phyloP scores from a whole-genome alignment of 2,113 vertebrate species.

The Ammodytes dubius region DNA sequence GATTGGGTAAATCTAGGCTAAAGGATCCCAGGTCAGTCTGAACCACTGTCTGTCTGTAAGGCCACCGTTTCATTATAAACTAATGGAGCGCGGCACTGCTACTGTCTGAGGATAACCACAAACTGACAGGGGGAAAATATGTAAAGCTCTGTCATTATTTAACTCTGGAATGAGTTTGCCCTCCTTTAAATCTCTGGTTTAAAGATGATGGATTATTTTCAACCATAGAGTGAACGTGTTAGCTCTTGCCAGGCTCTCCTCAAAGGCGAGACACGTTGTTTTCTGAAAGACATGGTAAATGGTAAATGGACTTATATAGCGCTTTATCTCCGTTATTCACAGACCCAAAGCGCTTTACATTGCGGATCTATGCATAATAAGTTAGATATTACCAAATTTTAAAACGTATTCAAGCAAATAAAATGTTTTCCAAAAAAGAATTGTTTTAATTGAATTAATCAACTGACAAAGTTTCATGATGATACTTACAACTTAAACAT shows the following conservation, averaged over 20 bases:
- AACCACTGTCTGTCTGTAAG: not conserved
- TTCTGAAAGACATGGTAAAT: too few species aligned
- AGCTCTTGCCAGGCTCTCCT: not conserved
- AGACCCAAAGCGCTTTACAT: too few species aligned
- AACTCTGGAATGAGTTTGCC: not conserved
- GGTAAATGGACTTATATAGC: too few species aligned
- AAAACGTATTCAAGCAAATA: too few species aligned
- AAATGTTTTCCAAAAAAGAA: too few species aligned
- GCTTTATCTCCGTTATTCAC: too few species aligned
- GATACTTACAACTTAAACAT: too few species aligned
- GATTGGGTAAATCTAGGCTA: conserved; percentile 7
- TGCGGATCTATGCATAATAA: too few species aligned
- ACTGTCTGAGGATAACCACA: not conserved
- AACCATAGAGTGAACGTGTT: not conserved
- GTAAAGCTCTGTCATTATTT: not conserved
- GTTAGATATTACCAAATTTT: too few species aligned
- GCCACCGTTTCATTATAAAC: not conserved
- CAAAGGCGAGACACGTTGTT: too few species aligned
- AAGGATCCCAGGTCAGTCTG: not conserved
- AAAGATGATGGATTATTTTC: not conserved
- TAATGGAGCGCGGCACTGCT: not conserved
- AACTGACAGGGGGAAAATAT: not conserved
- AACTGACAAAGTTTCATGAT: too few species aligned
- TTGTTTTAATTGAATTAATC: too few species aligned
- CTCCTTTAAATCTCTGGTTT: not conserved